A percentile compares a stretch with the other conserved stretches of the same genome.
phyloP scores from a whole-genome alignment of 2,797 vertebrate genomes.

The Microchirus variegatus region DNA sequence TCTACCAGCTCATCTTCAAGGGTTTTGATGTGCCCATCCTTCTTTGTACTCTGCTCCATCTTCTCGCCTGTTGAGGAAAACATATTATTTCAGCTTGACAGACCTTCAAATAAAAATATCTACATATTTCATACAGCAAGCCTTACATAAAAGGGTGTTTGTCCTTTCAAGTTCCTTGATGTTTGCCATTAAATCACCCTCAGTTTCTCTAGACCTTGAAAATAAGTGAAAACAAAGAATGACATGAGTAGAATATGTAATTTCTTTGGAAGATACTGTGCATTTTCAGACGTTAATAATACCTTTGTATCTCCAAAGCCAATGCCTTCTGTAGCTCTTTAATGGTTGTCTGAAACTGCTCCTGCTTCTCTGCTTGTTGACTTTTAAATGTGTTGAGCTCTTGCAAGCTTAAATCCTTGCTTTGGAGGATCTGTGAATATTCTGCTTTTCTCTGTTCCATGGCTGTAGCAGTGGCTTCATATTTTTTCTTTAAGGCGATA shows the following conservation, averaged over 20 bases:
- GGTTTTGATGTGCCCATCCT: conserved; percentile 82
- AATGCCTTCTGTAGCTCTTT: conserved; percentile 80
- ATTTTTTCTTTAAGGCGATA: conserved; percentile 68
- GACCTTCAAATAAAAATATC: conserved; percentile 1
- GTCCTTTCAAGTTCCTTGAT: conserved; percentile 80
- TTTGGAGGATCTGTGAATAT: conserved; percentile 76
- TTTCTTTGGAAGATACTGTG: background rate
- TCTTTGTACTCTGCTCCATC: conserved; percentile 76
- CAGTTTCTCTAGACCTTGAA: conserved; percentile 79
- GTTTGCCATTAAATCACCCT: conserved; percentile 71
- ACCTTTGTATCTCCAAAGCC: conserved; percentile 84
- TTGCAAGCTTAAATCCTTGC: conserved; percentile 81
- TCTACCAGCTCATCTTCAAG: conserved; percentile 83
- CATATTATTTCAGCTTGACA: conserved; percentile 13
- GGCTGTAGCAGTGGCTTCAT: conserved; percentile 71
- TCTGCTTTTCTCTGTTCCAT: conserved; percentile 78
- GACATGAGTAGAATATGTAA: background rate
- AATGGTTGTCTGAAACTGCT: conserved; percentile 75
- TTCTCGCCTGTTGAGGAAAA: conserved; percentile 80
- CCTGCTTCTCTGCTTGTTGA: conserved; percentile 74
- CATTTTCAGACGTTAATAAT: conserved; percentile 19
- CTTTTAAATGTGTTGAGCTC: conserved; percentile 80
- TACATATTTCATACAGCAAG: background rate
- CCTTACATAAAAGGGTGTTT: conserved; percentile 82
- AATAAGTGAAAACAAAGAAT: conserved; percentile 38